Evolutionary conservation across 2,113 vertebrate species (phyloP).

Genomic region (Rhinolophus sinicus): DNA sequence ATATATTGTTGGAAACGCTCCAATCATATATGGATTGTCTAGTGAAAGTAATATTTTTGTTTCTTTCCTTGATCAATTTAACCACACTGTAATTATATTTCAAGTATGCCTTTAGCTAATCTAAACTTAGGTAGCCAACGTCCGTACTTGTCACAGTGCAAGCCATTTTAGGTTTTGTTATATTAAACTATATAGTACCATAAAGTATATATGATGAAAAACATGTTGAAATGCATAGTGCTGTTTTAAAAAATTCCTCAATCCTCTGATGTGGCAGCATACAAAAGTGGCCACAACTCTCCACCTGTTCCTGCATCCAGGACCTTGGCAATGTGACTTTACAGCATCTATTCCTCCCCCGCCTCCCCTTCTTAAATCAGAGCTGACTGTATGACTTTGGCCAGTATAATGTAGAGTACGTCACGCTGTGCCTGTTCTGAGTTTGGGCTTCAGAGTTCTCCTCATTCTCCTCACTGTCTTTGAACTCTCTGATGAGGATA

Average conservation of each 20-base stretch:
- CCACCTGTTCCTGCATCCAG: background rate
- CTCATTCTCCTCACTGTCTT: background rate
- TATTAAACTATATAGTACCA: background rate
- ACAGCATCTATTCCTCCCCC: background rate
- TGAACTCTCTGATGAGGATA: background rate
- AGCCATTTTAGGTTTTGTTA: background rate
- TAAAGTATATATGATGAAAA: background rate
- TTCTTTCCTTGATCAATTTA: background rate
- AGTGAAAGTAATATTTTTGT: background rate
- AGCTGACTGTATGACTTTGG: background rate
- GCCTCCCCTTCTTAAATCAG: background rate
- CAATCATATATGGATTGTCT: background rate
- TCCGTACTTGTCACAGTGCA: background rate
- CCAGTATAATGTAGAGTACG: background rate
- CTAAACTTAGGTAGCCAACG: background rate
- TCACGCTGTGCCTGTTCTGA: background rate
- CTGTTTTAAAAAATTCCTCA: background rate
- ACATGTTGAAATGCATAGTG: background rate
- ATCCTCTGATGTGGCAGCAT: background rate
- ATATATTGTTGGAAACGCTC: background rate
- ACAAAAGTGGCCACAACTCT: background rate
- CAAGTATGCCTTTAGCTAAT: background rate
- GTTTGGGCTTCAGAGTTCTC: background rate
- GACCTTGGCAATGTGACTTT: background rate
- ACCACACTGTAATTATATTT: background rate